These are phyloP conservation scores for Caranx ignobilis DNA, from an alignment of 2,113 vertebrate species.

Conservation along the genomic window DNA sequence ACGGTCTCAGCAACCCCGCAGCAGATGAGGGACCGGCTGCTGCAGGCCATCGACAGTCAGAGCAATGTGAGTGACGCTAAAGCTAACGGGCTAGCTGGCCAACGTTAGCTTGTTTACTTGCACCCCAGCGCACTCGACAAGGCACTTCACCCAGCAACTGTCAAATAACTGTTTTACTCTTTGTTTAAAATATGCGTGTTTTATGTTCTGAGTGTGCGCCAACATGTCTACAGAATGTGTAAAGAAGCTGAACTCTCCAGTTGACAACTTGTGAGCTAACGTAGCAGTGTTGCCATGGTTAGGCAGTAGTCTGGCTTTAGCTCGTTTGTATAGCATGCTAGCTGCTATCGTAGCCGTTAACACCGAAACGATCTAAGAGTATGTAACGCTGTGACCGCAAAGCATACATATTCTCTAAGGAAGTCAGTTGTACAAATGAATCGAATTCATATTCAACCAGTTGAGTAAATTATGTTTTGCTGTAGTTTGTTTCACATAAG, in stretches of 20 bases:
- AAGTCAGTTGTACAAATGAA: fast-evolving
- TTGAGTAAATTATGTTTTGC: not conserved
- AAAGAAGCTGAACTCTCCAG: constrained; percentile 1
- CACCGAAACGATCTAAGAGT: constrained; percentile 14
- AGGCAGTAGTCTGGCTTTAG: constrained; percentile 39
- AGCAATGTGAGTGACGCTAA: constrained; percentile 90
- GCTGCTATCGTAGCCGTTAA: constrained; percentile 55
- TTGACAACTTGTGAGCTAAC: constrained; percentile 73
- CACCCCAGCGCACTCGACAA: constrained; percentile 18
- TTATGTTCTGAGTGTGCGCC: not conserved
- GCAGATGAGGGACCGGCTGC: constrained; percentile 98
- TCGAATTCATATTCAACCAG: fast-evolving
- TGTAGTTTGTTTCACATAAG: not conserved
- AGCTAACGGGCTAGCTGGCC: constrained; percentile 60
- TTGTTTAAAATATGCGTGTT: not conserved
- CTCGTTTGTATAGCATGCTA: constrained; percentile 61
- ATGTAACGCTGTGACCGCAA: constrained; percentile 8
- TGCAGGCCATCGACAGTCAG: constrained; percentile 96
- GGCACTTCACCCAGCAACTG: not conserved
- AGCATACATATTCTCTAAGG: not conserved
- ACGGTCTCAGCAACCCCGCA: constrained; percentile 95
- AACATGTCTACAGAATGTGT: not conserved
- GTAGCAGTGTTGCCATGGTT: constrained; percentile 52
- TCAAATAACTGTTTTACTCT: not conserved
- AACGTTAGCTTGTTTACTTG: constrained; percentile 65